Conservation (phyloP, 2,113 vertebrate species). For the Polypterus senegalus region DNA sequence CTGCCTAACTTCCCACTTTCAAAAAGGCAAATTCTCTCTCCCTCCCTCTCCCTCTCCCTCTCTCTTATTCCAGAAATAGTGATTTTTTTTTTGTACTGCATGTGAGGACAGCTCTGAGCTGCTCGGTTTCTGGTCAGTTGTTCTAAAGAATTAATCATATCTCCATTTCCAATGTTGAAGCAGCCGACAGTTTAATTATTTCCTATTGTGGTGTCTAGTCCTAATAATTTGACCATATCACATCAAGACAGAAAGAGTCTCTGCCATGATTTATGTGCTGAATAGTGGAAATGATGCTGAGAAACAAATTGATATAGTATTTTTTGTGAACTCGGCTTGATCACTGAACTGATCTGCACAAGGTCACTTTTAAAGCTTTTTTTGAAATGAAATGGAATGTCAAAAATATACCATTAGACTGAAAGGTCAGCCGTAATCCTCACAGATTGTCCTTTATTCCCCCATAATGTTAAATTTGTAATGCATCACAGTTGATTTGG, state of each 20-base stretch:
- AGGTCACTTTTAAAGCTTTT: constrained; percentile 4
- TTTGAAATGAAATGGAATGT: neutral
- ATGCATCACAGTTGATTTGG: neutral
- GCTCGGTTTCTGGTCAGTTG: constrained; percentile 31
- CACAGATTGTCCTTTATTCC: neutral
- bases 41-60: too few relatives aligned
- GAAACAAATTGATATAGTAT: constrained; percentile 22
- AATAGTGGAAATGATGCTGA: constrained; percentile 9
- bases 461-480: neutral
- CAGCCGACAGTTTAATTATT: constrained; percentile 45
- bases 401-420: constrained; percentile 1
- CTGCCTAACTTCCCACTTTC: too few relatives aligned
- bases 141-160: constrained; percentile 40
- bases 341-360: constrained; percentile 7
- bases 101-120: constrained; percentile 16
- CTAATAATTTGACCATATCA: constrained; percentile 50
- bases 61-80: too few relatives aligned
- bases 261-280: constrained; percentile 39
- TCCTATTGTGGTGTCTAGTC: constrained; percentile 43
- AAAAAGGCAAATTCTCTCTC: too few relatives aligned
- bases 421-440: neutral
- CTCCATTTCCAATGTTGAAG: constrained; percentile 31
- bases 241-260: constrained; percentile 34
- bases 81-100: too few relatives aligned
- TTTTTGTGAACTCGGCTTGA: neutral